Percentiles rank a stretch among this genome's conserved stretches.
Conservation (phyloP, 2,113 vertebrate species). For the Apeltes quadracus region DNA sequence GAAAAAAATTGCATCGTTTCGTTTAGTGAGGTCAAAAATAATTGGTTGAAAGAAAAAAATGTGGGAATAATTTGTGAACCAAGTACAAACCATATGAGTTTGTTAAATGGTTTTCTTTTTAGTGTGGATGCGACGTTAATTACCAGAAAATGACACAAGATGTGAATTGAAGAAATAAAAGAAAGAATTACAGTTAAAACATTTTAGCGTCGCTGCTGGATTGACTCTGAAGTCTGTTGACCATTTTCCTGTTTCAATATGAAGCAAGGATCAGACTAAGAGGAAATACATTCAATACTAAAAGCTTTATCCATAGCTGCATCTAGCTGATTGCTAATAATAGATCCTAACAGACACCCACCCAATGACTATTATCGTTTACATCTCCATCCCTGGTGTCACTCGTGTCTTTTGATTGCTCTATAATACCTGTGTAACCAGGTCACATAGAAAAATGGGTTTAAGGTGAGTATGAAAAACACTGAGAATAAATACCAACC, state of each 20-base stretch:
- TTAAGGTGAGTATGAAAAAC: neutral
- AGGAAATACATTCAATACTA: slow-evolving; percentile 14
- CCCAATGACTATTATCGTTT: slow-evolving; percentile 21
- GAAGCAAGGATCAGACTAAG: slow-evolving; percentile 23
- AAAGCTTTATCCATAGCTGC: slow-evolving; percentile 44
- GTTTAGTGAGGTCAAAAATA: slow-evolving; percentile 70
- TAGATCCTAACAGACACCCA: neutral
- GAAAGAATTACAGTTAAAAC: neutral
- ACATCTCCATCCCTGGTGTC: slow-evolving; percentile 11
- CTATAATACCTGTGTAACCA: slow-evolving; percentile 22
- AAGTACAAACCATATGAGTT: slow-evolving; percentile 36
- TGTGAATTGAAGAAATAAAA: neutral
- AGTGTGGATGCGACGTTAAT: slow-evolving; percentile 14
- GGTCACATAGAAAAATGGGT: neutral
- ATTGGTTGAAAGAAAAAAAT: slow-evolving; percentile 28
- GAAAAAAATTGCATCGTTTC: slow-evolving; percentile 52
- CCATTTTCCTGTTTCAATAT: neutral
- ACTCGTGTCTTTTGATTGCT: slow-evolving; percentile 24
- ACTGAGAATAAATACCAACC: neutral
- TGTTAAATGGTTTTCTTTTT: slow-evolving; percentile 16
- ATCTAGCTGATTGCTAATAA: neutral
- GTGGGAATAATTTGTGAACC: slow-evolving; percentile 45
- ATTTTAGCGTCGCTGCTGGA: neutral
- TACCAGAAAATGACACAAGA: neutral
- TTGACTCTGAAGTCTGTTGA: neutral